Evolutionary conservation across 1,140 invertebrate species (phyloP).

Genomic region (Eriocheir sinensis): DNA sequence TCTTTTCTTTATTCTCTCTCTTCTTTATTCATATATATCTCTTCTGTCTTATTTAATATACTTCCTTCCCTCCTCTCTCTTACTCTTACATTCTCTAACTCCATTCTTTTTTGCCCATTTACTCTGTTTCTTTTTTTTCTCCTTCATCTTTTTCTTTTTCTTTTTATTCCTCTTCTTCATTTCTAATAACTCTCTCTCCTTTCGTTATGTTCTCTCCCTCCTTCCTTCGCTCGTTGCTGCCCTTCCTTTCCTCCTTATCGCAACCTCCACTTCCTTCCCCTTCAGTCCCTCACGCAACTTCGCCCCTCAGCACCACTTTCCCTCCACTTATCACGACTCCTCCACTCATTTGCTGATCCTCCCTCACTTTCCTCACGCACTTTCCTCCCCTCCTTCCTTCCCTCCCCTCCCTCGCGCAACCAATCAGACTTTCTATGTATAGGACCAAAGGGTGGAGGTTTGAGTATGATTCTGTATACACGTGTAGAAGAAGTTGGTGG

Average conservation of each 20-base stretch:
- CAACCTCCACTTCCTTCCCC: not conserved
- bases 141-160: not conserved
- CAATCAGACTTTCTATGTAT: not conserved
- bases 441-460: not conserved
- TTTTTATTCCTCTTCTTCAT: not conserved
- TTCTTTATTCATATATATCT: not conserved
- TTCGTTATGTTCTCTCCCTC: not conserved
- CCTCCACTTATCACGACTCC: conserved; percentile 1
- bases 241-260: not conserved
- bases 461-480: too few relatives aligned
- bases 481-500: too few relatives aligned
- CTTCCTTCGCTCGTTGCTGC: not conserved
- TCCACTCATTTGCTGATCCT: conserved; percentile 29
- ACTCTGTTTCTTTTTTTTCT: not conserved
- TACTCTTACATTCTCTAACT: not conserved
- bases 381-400: not conserved
- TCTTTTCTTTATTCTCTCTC: not conserved
- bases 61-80: not conserved
- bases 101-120: not conserved
- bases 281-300: not conserved
- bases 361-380: conserved; percentile 29
- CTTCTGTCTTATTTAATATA: too few relatives aligned
- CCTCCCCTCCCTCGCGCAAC: not conserved
- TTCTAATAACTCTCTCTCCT: not conserved
- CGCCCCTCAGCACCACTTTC: not conserved